Base-by-base conservation (phyloP, 2,113 vertebrate genomes). In the Chinchilla lanigera region DNA sequence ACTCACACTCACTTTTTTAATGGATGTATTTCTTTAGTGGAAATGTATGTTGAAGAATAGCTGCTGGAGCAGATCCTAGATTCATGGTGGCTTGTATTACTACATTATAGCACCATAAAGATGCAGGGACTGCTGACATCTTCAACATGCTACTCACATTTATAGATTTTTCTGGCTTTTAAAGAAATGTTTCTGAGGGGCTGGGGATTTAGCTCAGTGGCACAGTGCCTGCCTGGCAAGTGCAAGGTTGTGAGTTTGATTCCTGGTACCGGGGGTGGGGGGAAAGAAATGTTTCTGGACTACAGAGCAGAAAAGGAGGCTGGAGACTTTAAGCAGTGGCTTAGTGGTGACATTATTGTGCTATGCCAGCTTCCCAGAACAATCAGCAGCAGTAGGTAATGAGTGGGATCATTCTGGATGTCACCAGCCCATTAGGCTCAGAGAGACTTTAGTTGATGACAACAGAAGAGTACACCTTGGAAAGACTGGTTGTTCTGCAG, bases 111-210 rank as follows among this genome's bases (percentile, higher is more conserved):
- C 99, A 99, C 52, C 99, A 99, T 98, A 99, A 99, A 98, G 99
- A 99, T 50, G 99, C 99, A 96, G 99, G 99, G 71, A 98, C 99
- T 6, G 99, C 98, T 1, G 99, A 99, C 97, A 99, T 99, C 98
- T 99, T 99, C 85, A 99, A 99, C 96, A 99, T 99, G 98, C 98
- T 99, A 84, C 99, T 99, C 96, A 99, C 99, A 0, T 99, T 99
- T 97, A 99, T 99, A 19, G 99, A 99, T n/a, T 98, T 99, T 99
- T 50, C 96, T 99, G 98, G 99, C 99, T 93, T 99, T 99, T 98
- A 99, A 99, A 98, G 99, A 99, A 98, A 99, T 99, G 99, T 99
- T 99, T 98, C 98, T 99, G 96, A n/a, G n/a, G n/a, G n/a, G n/a
- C n/a, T n/a, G n/a, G n/a, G n/a, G n/a, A n/a, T n/a, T n/a, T n/a